Evolutionary conservation across 2,888 invertebrate species (phyloP), one percentile per base, ranked within the genome.

Genomic region (Leucoptera coffeella): DNA sequence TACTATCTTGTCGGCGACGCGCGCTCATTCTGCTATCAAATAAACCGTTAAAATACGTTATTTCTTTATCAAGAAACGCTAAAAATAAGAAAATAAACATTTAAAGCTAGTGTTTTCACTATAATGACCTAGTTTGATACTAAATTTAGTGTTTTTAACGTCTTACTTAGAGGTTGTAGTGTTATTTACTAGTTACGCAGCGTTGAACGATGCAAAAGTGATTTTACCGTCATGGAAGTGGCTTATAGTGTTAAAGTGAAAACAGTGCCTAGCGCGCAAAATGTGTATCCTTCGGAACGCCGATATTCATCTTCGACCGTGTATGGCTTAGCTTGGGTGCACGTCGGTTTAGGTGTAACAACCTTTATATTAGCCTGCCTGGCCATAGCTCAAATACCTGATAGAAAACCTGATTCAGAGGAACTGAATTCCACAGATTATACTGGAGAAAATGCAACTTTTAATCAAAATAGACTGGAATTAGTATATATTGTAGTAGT

Each of bases 301-400:
- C 56, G 80, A 28, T 81, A 81, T 40, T 80, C 80, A 0, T 79
- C 81, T 1, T 78, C 80, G 0, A 80, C 78, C 0, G 79, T 81
- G 2, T 72, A 78, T 3, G 81, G 81, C 1, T 42, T 82, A 19
- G 75, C 77, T 2, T 73, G 78, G 49, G 73, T 80, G 1, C 79
- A 80, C 37, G 54, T 79, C 6, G 73, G 74, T 0, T 55, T 82
- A n/a, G 75, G 76, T 1, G 52, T 67, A 1, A 74, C 77, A 1
- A 71, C 76, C 2, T 60, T 77, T 23, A 42, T 80, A 1, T 55
- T 80, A 26, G 77, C 76, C 0, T 69, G 69, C 28, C 40, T 80
- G 10, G 75, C 75, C 2, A 36, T 72, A 30, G 50, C 58, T 14
- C 33, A 34, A 27, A 23, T 27, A 11, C 15, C 35, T 14, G 34